These are phyloP conservation scores for Noctuana brunneofusca DNA, from an alignment of 2,888 invertebrate genomes.

Conservation along the genomic window DNA sequence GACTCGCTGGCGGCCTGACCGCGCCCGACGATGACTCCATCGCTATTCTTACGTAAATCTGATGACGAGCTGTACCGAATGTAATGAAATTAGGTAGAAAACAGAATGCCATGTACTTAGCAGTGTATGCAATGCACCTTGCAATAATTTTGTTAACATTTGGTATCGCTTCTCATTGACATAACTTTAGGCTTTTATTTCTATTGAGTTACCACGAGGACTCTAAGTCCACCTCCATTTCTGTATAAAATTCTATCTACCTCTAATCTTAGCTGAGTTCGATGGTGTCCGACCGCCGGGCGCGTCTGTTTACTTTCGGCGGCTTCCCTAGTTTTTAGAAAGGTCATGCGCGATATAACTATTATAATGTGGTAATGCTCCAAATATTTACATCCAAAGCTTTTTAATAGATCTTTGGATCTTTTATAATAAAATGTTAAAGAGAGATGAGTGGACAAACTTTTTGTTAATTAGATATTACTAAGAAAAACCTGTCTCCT, in stretches of 20 bases:
- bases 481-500: not conserved
- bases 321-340: slow-evolving; percentile 1
- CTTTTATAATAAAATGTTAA: slow-evolving; percentile 6
- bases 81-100: not conserved
- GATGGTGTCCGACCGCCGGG: not conserved
- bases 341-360: not conserved
- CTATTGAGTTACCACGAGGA: slow-evolving; percentile 13
- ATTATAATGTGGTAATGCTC: slow-evolving; percentile 2
- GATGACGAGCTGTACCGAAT: not conserved
- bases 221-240: not conserved
- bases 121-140: not conserved
- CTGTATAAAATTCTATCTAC: slow-evolving; percentile 4
- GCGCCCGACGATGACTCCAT: not conserved
- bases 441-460: not conserved
- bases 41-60: not conserved
- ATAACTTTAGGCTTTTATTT: not conserved
- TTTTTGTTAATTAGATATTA: not conserved
- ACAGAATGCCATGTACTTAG: no score
- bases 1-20: not conserved
- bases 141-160: not conserved
- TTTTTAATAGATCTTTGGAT: slow-evolving; percentile 9
- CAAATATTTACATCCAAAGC: slow-evolving; percentile 20
- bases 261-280: not conserved
- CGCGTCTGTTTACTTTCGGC: not conserved
- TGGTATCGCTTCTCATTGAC: not conserved